Conservation (phyloP, 2,888 invertebrate genomes). For the Dione vanillae region DNA sequence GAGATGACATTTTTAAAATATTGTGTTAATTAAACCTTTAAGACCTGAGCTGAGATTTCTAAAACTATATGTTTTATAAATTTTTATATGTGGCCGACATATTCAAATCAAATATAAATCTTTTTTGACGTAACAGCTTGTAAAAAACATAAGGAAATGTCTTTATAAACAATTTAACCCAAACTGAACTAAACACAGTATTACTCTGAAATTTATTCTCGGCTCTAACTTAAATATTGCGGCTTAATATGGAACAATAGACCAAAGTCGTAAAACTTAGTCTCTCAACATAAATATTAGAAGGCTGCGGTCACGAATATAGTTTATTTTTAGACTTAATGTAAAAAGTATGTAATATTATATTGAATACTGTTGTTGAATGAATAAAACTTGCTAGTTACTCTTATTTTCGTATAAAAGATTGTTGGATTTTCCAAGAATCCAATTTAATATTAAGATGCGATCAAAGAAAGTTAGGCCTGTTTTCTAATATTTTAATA, state of each 20-base stretch:
- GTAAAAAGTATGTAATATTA: neutral
- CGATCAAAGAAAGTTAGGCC: no score
- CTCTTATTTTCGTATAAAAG: no score
- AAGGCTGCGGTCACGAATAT: slow-evolving; percentile 7
- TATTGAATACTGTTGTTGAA: neutral
- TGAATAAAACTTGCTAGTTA: no score
- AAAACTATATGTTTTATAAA: no score
- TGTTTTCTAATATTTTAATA: no score
- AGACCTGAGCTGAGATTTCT: no score
- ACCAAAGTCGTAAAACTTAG: slow-evolving; percentile 27
- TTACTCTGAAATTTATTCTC: slow-evolving; percentile 24
- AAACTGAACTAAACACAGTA: slow-evolving; percentile 4
- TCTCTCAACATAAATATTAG: slow-evolving; percentile 10
- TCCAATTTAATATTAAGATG: no score
- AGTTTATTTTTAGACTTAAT: slow-evolving; percentile 1
- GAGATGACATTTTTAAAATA: no score
- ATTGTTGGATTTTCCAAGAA: no score
- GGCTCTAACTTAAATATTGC: slow-evolving; percentile 26
- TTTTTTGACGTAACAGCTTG: neutral
- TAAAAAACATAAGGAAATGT: neutral
- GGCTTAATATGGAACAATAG: slow-evolving; percentile 23
- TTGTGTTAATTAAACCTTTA: no score
- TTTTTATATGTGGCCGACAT: no score
- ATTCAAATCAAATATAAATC: neutral
- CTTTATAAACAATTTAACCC: slow-evolving; percentile 16